A percentile compares a stretch with the other conserved stretches of the same genome.
These are phyloP conservation scores for Cynocephalus volans DNA, from an alignment of 2,113 vertebrate species.

Conservation along the genomic window DNA sequence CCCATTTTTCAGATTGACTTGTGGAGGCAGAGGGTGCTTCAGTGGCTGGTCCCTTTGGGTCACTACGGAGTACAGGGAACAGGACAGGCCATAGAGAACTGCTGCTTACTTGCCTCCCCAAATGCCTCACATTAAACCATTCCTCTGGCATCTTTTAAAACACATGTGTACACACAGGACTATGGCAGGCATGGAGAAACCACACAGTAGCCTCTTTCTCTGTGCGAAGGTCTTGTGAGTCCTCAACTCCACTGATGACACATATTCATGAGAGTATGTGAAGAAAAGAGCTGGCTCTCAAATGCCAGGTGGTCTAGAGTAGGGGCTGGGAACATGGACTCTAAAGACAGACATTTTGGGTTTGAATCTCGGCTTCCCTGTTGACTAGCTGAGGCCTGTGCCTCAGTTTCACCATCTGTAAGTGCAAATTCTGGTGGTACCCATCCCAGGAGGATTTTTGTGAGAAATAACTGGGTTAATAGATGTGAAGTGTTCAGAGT, in stretches of 20 bases:
- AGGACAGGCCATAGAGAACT: background rate
- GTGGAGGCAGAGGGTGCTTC: background rate
- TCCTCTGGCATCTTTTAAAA: background rate
- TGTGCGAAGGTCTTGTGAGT: accelerated
- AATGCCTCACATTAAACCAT: background rate
- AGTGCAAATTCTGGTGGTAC: background rate
- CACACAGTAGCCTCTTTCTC: background rate
- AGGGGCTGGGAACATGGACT: background rate
- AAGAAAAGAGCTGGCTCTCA: background rate
- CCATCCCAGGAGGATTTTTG: background rate
- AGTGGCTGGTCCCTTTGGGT: background rate
- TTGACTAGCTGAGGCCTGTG: background rate
- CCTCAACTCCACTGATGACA: background rate
- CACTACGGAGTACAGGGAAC: background rate
- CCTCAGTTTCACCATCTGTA: background rate
- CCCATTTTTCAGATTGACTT: background rate
- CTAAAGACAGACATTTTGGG: background rate
- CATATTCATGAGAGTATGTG: background rate
- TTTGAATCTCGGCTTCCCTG: background rate
- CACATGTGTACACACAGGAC: background rate
- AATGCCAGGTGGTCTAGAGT: background rate
- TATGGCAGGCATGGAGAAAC: background rate
- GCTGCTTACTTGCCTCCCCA: background rate
- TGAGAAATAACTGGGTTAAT: background rate
- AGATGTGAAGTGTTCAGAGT: background rate